Evolutionary conservation across 23 tunicate genomes (phyloP), one percentile per base, ranked within the genome.

Genomic region (Corella eumyota): DNA sequence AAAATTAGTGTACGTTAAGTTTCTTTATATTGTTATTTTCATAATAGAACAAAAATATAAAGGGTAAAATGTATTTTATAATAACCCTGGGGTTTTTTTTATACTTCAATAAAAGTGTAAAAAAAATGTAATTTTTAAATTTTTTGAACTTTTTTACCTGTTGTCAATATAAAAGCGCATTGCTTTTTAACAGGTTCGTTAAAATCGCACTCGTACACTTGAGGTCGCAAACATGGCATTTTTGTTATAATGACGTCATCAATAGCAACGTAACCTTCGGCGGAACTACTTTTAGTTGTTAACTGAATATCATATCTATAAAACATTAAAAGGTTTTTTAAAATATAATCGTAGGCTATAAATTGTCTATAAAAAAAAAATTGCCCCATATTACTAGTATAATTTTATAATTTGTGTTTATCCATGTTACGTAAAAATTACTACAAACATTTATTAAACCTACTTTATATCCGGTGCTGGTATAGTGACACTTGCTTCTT

Each of bases 391-490:
- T n/a, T n/a, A n/a, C n/a, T n/a, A n/a, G n/a, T 7, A 11, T n/a
- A 7, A 19, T 19, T 7, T 27, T 51, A 27, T 19, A 19, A 51
- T 6, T 27, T 6, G 6, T 25, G 5, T 19, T 51, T 19, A 25
- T 6, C 57, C 57, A 11, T 7, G 57, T 11, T 25, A 51, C 27
- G 15, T 51, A 51, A 19, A 51, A n/a, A 51, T 51, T 19, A 51
- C 57, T 19, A 51, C 57, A 51, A 51, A 19, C 23, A 51, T 7
- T 7, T 6, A 33, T 3, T 21, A 33, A 33, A 40, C 68, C 75
- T 56, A 84, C 94, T 57, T 69, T 7, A 75, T 51, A 35, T 58
- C 51, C 13, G 94, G 81, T 11, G 63, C 67, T 2, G 94, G 94
- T 32, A 84, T 68, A 31, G 66, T 72, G 2, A 75, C 76, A 23